Conservation (phyloP, 2,113 vertebrate species). For the Myrmecobius fasciatus region DNA sequence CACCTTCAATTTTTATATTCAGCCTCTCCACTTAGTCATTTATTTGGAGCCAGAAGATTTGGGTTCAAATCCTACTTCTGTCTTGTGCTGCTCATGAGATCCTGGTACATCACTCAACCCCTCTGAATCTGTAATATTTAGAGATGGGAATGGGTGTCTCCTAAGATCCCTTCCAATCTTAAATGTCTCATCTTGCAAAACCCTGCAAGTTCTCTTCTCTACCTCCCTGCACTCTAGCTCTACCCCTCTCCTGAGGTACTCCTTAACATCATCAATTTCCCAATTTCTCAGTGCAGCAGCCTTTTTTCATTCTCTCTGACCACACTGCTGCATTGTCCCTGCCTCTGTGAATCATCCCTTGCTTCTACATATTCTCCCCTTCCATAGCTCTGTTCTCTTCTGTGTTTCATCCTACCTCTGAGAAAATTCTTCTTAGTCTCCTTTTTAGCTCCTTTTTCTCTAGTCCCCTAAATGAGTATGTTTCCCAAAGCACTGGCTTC, state of each 20-base stretch:
- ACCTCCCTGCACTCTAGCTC: background rate
- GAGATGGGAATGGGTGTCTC: rapidly evolving
- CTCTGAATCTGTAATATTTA: background rate
- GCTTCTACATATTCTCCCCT: background rate
- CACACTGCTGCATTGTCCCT: background rate
- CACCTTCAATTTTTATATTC: background rate
- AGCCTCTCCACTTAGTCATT: background rate
- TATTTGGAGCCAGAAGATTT: background rate
- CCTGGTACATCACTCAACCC: background rate
- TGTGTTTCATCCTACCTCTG: background rate
- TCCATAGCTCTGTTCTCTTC: background rate
- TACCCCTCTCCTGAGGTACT: background rate
- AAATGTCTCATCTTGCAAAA: background rate
- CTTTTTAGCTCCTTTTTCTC: background rate
- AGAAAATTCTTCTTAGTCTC: background rate
- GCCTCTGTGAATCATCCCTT: background rate
- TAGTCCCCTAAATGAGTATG: background rate
- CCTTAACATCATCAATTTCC: background rate
- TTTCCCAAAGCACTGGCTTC: background rate
- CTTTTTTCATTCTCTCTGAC: background rate
- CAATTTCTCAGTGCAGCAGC: background rate
- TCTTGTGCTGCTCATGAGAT: background rate
- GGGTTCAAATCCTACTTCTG: background rate
- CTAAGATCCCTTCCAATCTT: background rate
- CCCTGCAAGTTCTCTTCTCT: background rate